phyloP scores from a whole-genome alignment of 2,797 vertebrate species.

The Tachyglossus aculeatus region DNA sequence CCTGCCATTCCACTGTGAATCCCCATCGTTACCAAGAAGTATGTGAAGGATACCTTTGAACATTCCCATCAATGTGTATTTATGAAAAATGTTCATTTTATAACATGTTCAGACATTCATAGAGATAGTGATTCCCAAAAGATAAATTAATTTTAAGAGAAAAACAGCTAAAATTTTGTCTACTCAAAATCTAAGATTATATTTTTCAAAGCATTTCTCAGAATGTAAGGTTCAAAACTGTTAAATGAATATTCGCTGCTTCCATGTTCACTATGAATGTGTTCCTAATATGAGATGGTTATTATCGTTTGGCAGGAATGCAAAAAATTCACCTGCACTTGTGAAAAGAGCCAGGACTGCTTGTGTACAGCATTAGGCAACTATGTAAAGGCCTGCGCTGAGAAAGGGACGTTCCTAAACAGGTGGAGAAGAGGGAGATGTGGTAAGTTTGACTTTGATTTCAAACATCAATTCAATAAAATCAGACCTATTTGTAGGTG shows the following conservation, averaged over 20 bases:
- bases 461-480: background rate
- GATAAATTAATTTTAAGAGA: too few relatives aligned
- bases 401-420: conserved; percentile 41
- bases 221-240: too few relatives aligned
- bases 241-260: background rate
- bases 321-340: conserved; percentile 55
- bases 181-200: too few relatives aligned
- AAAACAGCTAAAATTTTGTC: too few relatives aligned
- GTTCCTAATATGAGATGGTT: background rate
- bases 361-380: conserved; percentile 63
- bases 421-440: conserved; percentile 54
- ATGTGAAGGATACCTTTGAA: background rate
- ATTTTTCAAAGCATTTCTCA: too few relatives aligned
- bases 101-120: too few relatives aligned
- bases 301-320: conserved; percentile 57
- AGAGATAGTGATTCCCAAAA: too few relatives aligned
- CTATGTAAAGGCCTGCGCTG: conserved; percentile 66
- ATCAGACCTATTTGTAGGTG: background rate
- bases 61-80: background rate
- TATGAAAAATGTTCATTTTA: background rate
- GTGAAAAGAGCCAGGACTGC: conserved; percentile 49
- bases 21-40: conserved; percentile 61
- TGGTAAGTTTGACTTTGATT: conserved; percentile 34
- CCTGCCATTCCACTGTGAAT: conserved; percentile 73
- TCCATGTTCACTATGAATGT: background rate